Conservation (phyloP, 2,797 vertebrate species). For the Manis pentadactyla region DNA sequence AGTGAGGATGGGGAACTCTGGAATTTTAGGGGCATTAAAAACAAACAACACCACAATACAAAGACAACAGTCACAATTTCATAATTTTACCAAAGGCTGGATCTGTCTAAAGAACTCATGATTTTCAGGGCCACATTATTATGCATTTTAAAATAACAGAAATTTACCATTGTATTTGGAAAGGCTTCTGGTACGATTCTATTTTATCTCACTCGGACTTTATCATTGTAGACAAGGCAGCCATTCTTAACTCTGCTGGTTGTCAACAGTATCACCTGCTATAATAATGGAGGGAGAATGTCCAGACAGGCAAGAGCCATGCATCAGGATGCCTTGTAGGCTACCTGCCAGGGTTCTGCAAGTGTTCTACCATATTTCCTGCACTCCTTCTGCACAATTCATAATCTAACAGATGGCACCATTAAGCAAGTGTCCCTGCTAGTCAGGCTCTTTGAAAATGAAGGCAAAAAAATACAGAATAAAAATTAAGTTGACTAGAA, state of each 20-base stretch:
- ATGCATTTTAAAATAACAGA: not conserved
- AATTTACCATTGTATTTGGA: not conserved
- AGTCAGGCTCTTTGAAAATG: constrained; percentile 67
- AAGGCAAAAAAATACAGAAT: constrained; percentile 58
- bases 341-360: constrained; percentile 1
- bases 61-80: not conserved
- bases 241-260: not conserved
- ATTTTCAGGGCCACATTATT: not conserved
- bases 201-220: not conserved
- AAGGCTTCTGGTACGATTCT: not conserved
- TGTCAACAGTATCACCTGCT: not conserved
- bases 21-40: not conserved
- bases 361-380: not conserved
- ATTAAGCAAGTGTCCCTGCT: constrained; percentile 48
- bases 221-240: not conserved
- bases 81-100: not conserved
- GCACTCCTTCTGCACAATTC: not conserved
- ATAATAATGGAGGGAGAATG: not conserved
- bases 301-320: not conserved
- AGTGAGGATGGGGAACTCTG: not conserved
- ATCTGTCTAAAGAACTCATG: not conserved
- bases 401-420: constrained; percentile 55
- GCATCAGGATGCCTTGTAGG: not conserved
- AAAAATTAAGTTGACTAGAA: constrained; percentile 60
- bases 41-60: not conserved